Evolutionary conservation across 2,113 vertebrate genomes (phyloP).

Genomic region (Paradisaea rubra): DNA sequence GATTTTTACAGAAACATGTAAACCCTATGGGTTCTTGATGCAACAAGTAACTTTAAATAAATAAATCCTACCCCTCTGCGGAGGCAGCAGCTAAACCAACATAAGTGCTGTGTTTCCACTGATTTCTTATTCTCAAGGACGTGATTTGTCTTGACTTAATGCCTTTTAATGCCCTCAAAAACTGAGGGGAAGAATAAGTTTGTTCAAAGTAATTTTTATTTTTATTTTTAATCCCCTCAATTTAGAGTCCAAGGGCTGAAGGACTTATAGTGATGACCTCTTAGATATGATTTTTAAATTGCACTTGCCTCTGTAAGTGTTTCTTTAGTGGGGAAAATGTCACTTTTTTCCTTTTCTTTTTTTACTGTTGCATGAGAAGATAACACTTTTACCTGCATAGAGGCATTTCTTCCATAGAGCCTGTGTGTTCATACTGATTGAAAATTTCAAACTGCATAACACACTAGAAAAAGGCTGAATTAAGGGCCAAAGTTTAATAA

Average conservation of each 20-base stretch:
- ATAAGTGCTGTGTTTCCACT: conserved; percentile 89
- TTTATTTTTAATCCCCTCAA: conserved; percentile 87
- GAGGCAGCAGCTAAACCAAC: conserved; percentile 85
- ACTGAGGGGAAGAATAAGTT: conserved; percentile 83
- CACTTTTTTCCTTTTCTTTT: conserved; percentile 53
- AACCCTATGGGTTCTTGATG: conserved; percentile 82
- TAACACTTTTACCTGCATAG: conserved; percentile 72
- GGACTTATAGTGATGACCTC: conserved; percentile 95
- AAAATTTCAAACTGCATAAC: conserved; percentile 73
- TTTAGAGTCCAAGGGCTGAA: conserved; percentile 99
- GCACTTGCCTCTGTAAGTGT: conserved; percentile 96
- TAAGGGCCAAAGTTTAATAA: conserved; percentile 78
- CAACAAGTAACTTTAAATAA: conserved; percentile 87
- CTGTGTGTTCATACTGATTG: conserved; percentile 71
- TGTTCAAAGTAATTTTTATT: conserved; percentile 78
- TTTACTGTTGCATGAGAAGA: conserved; percentile 76
- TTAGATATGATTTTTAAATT: conserved; percentile 93
- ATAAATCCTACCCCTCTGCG: conserved; percentile 78
- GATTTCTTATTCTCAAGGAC: conserved; percentile 81
- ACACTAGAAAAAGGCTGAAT: conserved; percentile 75
- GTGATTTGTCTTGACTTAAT: conserved; percentile 79
- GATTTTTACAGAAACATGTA: conserved; percentile 78
- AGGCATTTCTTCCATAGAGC: conserved; percentile 78
- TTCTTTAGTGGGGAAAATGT: conserved; percentile 73
- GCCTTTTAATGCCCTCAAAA: conserved; percentile 82